phyloP scores from a whole-genome alignment of 2,888 invertebrate species.

The Syrphus vitripennis region DNA sequence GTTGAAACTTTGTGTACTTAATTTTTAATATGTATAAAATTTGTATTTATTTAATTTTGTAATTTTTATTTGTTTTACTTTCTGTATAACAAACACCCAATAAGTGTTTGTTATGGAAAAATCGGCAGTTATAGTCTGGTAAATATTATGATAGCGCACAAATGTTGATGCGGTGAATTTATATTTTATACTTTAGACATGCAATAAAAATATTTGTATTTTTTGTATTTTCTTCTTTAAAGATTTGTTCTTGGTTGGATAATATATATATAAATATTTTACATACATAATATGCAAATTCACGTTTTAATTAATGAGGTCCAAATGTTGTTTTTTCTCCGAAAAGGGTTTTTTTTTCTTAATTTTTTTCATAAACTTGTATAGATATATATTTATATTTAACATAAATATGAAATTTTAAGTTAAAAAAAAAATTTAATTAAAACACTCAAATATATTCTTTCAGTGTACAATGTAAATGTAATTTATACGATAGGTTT shows the following conservation, averaged over 20 bases:
- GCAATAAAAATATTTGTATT: conserved; percentile 54
- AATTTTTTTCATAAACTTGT: conserved; percentile 43
- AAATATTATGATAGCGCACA: conserved; percentile 67
- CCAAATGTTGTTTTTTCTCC: conserved; percentile 71
- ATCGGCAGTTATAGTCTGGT: conserved; percentile 70
- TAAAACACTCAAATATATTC: conserved; percentile 43
- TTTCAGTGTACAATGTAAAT: conserved; percentile 7
- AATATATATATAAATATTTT: conserved; percentile 63
- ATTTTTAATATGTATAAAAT: conserved; percentile 63
- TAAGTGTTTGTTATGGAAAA: conserved; percentile 52
- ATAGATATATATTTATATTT: conserved; percentile 23
- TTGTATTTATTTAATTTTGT: conserved; percentile 50
- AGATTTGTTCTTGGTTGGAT: conserved; percentile 43
- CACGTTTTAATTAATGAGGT: conserved; percentile 70
- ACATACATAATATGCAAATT: conserved; percentile 57
- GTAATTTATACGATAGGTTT: not conserved
- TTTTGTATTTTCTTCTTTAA: conserved; percentile 11
- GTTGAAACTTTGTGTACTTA: conserved; percentile 61
- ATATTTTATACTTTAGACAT: conserved; percentile 36
- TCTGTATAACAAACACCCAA: conserved; percentile 45
- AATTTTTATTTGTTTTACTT: conserved; percentile 10
- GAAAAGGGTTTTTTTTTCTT: conserved; percentile 41
- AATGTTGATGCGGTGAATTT: conserved; percentile 49
- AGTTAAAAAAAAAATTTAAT: not conserved
- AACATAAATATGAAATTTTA: conserved; percentile 41